Conservation (phyloP, 2,797 vertebrate genomes). For the Enteromius argenteus region DNA sequence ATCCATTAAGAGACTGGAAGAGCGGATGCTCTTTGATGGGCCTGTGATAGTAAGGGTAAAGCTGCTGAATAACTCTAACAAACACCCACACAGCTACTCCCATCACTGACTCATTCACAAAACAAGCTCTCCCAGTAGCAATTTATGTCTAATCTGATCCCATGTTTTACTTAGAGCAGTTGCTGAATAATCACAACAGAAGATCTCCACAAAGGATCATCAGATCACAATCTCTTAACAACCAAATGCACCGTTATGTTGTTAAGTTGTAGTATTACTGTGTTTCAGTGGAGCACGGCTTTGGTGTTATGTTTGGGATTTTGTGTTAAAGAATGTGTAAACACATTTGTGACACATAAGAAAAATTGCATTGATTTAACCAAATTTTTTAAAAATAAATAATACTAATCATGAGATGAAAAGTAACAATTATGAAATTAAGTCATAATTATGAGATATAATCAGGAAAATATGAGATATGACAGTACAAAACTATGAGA, state of each 20-base stretch:
- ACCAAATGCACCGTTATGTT: background rate
- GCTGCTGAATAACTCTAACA: conserved; percentile 42
- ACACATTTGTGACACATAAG: background rate
- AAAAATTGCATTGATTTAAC: background rate
- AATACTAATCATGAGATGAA: background rate
- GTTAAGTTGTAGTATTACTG: background rate
- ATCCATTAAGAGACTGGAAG: background rate
- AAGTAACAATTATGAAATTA: background rate
- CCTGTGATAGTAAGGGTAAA: conserved; percentile 17
- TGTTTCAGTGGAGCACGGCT: background rate
- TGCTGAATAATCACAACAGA: background rate
- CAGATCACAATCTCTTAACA: background rate
- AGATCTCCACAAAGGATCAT: background rate
- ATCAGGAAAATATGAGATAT: background rate
- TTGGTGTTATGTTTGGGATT: background rate
- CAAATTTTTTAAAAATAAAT: background rate
- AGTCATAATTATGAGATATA: background rate
- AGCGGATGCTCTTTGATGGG: conserved; percentile 11
- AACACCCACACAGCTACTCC: conserved; percentile 28
- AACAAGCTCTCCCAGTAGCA: background rate
- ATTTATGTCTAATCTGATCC: background rate
- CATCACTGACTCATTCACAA: conserved; percentile 34
- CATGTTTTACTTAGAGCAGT: background rate
- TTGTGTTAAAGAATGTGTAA: background rate
- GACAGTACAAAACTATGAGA: no score